These are phyloP conservation scores for Euthynnus affinis DNA, from an alignment of 2,797 vertebrate genomes.

Conservation along the genomic window DNA sequence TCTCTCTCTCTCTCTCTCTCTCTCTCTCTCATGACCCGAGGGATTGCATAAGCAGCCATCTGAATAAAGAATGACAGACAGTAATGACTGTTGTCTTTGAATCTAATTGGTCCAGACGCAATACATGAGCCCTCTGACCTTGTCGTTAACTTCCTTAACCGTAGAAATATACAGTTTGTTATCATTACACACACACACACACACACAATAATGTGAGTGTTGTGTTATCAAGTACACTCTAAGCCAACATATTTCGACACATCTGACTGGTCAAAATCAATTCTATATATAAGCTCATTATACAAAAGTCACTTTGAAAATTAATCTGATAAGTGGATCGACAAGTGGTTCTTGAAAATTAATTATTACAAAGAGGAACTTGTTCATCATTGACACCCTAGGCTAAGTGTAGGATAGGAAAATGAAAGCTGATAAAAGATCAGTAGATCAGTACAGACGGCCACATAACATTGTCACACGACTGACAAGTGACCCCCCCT, in stretches of 20 bases:
- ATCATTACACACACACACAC: constrained; percentile 6
- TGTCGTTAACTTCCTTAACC: constrained; percentile 33
- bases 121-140: constrained; percentile 35
- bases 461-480: neutral
- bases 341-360: neutral
- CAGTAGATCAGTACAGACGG: neutral
- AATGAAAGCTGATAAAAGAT: neutral
- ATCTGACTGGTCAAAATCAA: neutral
- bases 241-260: too few species aligned
- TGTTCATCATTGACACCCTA: neutral
- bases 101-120: constrained; percentile 55
- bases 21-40: constrained; percentile 41
- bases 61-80: constrained; percentile 67
- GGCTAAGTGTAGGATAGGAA: neutral
- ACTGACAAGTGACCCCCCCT: neutral
- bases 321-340: constrained; percentile 1
- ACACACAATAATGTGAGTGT: neutral
- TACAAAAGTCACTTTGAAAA: neutral
- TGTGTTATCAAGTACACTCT: too few species aligned
- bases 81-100: constrained; percentile 53
- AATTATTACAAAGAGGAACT: neutral
- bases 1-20: constrained; percentile 18
- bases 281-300: neutral
- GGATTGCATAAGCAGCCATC: constrained; percentile 70
- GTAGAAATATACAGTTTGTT: neutral